Evolutionary conservation across 2,113 vertebrate genomes (phyloP).

Genomic region (Motacilla alba): DNA sequence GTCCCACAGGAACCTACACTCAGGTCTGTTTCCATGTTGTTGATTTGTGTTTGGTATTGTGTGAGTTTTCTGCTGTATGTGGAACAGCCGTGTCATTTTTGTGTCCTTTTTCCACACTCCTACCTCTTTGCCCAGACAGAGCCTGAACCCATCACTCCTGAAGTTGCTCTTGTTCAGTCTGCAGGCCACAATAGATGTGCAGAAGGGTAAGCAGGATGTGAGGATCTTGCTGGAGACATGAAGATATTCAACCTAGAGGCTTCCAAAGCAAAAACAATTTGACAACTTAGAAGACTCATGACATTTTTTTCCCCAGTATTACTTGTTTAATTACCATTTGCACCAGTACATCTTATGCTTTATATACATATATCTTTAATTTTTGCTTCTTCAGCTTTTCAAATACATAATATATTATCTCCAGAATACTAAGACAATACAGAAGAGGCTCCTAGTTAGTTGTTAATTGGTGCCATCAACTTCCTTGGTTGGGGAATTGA

Average conservation of each 20-base stretch:
- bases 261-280: neutral
- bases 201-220: neutral
- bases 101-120: neutral
- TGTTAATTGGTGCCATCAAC: constrained; percentile 44
- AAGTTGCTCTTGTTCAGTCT: neutral
- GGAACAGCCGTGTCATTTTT: neutral
- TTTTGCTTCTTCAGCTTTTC: constrained; percentile 69
- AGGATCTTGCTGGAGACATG: neutral
- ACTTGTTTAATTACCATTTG: constrained; percentile 76
- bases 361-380: constrained; percentile 77
- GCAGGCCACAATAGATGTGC: neutral
- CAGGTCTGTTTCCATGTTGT: neutral
- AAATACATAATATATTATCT: constrained; percentile 81
- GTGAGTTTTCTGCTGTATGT: neutral
- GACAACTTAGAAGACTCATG: neutral
- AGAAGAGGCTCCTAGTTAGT: constrained; percentile 60
- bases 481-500: constrained; percentile 45
- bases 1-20: neutral
- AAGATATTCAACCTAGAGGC: neutral
- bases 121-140: neutral
- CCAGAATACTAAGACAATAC: constrained; percentile 72
- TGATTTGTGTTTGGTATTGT: neutral
- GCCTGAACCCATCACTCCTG: neutral
- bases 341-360: constrained; percentile 75
- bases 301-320: constrained; percentile 30